Percentiles rank a stretch among this genome's conserved stretches.
phyloP scores from a whole-genome alignment of 2,113 vertebrate species.

The Upupa epops region DNA sequence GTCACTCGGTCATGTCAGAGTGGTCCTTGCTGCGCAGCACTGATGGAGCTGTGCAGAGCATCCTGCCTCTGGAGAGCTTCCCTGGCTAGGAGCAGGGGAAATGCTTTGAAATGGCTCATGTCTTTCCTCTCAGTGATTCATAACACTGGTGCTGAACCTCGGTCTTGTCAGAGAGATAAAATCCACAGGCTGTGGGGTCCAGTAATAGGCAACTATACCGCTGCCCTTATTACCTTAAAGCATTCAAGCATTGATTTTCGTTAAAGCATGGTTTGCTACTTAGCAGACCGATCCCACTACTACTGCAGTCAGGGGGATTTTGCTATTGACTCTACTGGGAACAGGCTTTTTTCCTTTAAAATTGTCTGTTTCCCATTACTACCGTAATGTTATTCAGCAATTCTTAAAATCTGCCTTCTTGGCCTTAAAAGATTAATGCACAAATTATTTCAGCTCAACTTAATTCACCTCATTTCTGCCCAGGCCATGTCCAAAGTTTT shows the following conservation, averaged over 20 bases:
- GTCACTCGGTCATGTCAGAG: neutral
- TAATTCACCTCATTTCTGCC: constrained; percentile 38
- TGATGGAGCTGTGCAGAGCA: neutral
- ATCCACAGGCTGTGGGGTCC: neutral
- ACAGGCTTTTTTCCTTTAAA: neutral
- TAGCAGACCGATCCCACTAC: constrained; percentile 31
- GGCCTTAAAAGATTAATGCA: constrained; percentile 18
- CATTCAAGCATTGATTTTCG: constrained; percentile 64
- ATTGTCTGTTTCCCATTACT: constrained; percentile 40
- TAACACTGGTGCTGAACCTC: constrained; percentile 20
- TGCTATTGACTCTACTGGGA: constrained; percentile 12
- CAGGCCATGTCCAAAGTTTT: constrained; percentile 38
- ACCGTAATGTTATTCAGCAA: neutral
- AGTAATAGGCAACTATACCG: constrained; percentile 24
- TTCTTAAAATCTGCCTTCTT: constrained; percentile 30
- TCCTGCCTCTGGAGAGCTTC: constrained; percentile 15
- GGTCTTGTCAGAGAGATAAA: constrained; percentile 11
- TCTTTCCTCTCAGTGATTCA: neutral
- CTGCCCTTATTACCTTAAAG: constrained; percentile 44
- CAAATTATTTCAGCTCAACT: constrained; percentile 19
- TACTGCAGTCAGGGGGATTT: constrained; percentile 33
- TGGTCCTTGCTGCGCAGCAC: neutral
- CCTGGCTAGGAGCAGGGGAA: neutral
- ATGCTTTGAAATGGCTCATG: neutral
- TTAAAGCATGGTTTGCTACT: constrained; percentile 57